Conservation (phyloP, 1,140 invertebrate genomes). For the Zaprionus camerounensis region DNA sequence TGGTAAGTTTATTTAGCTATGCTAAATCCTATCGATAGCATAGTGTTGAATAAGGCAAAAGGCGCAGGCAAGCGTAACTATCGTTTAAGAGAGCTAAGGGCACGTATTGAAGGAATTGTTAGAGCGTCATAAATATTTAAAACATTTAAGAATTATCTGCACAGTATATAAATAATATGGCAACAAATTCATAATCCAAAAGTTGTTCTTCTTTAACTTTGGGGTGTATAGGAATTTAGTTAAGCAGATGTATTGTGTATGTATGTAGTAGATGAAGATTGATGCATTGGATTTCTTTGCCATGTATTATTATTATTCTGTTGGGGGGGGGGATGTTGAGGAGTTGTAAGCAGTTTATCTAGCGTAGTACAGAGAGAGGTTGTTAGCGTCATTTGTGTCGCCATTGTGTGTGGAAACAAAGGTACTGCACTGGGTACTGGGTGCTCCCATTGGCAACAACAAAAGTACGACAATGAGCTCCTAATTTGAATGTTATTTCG, state of each 20-base stretch:
- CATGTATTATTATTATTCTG: conserved; percentile 9
- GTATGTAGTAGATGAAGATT: conserved; percentile 42
- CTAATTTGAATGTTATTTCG: conserved; percentile 82
- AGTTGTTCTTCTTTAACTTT: no score
- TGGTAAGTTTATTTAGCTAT: no score
- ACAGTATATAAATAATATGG: no score
- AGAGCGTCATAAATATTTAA: no score
- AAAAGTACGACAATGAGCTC: conserved; percentile 76
- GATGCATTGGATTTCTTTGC: conserved; percentile 59
- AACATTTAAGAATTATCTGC: no score
- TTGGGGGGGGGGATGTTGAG: not conserved
- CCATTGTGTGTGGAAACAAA: conserved; percentile 72
- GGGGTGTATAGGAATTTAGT: not conserved
- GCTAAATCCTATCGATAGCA: no score
- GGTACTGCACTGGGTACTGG: conserved; percentile 15
- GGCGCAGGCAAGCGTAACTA: no score
- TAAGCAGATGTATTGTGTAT: not conserved
- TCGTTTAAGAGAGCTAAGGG: no score
- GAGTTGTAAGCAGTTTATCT: not conserved
- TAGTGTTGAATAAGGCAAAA: no score
- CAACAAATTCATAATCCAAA: no score
- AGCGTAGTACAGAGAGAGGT: conserved; percentile 12
- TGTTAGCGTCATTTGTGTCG: conserved; percentile 67
- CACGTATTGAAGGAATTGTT: no score
- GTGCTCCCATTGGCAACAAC: conserved; percentile 73